Conservation (phyloP, 1,140 invertebrate species). For the Drosophila parvula region DNA sequence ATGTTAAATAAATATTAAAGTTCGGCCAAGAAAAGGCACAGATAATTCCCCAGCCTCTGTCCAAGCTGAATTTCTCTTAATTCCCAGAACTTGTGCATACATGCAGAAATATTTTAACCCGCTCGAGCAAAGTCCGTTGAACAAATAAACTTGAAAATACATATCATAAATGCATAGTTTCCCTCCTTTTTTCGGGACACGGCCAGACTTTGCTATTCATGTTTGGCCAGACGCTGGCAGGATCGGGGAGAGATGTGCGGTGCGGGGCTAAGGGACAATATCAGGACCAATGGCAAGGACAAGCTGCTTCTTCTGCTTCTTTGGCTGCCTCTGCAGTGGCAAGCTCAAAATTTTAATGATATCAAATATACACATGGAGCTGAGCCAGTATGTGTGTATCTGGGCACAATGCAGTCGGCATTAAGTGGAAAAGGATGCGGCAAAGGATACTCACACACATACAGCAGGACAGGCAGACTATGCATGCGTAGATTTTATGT, state of each 20-base stretch:
- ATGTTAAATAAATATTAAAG: constrained; percentile 29
- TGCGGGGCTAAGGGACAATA: constrained; percentile 24
- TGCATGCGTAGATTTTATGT: constrained; percentile 70
- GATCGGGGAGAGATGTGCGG: constrained; percentile 13
- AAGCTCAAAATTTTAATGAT: constrained; percentile 73
- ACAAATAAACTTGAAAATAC: constrained; percentile 67
- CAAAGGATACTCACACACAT: constrained; percentile 40
- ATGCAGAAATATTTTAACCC: constrained; percentile 55
- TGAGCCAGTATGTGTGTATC: constrained; percentile 15
- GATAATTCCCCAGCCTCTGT: not conserved
- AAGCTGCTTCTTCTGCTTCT: constrained; percentile 49
- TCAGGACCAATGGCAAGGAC: constrained; percentile 62
- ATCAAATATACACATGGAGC: constrained; percentile 53
- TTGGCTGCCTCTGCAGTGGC: constrained; percentile 50
- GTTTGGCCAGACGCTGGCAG: constrained; percentile 49
- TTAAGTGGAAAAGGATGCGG: constrained; percentile 68
- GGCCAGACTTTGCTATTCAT: constrained; percentile 53
- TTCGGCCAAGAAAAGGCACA: constrained; percentile 2
- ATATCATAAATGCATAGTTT: constrained; percentile 52
- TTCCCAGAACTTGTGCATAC: constrained; percentile 37
- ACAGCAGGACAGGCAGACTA: constrained; percentile 8
- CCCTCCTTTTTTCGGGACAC: constrained; percentile 17
- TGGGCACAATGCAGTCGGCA: constrained; percentile 60
- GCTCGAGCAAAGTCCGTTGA: constrained; percentile 48
- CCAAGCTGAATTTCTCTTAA: constrained; percentile 14